phyloP scores from a whole-genome alignment of 2,113 vertebrate genomes.

The Mus pahari region DNA sequence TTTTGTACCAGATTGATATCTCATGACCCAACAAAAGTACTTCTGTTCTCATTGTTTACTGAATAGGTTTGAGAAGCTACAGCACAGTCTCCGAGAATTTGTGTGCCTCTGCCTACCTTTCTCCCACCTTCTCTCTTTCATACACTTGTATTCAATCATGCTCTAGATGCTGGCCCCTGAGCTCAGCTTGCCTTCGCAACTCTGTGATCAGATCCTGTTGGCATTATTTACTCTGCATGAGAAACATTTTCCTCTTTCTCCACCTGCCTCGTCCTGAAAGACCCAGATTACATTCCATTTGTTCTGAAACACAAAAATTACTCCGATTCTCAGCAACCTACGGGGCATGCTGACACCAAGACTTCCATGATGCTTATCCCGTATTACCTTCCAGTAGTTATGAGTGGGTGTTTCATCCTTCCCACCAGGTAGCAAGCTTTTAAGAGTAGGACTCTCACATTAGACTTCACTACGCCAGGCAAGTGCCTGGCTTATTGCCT shows the following conservation, averaged over 20 bases:
- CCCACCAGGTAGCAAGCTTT: neutral
- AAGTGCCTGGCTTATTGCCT: neutral
- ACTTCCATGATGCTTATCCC: neutral
- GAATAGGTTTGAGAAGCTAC: neutral
- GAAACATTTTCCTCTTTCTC: neutral
- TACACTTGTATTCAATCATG: neutral
- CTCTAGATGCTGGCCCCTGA: neutral
- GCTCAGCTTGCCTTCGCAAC: neutral
- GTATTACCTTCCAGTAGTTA: neutral
- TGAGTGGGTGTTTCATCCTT: conserved; percentile 9
- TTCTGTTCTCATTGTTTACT: conserved; percentile 5
- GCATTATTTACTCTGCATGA: conserved; percentile 11
- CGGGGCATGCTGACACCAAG: conserved; percentile 8
- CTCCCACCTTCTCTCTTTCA: neutral
- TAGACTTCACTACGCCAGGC: neutral
- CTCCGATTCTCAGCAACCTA: neutral
- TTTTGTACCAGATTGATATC: neutral
- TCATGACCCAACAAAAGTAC: neutral
- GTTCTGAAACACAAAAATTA: conserved; percentile 34
- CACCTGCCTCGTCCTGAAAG: conserved; percentile 30
- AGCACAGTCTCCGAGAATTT: neutral
- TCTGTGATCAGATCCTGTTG: neutral
- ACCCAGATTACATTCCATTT: neutral
- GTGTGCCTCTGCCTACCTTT: conserved; percentile 8
- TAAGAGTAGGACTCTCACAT: conserved; percentile 3